A percentile compares a stretch with the other conserved stretches of the same genome.
Evolutionary conservation across 1,140 invertebrate genomes (phyloP).

Genomic region (Mizuhopecten yessoensis): DNA sequence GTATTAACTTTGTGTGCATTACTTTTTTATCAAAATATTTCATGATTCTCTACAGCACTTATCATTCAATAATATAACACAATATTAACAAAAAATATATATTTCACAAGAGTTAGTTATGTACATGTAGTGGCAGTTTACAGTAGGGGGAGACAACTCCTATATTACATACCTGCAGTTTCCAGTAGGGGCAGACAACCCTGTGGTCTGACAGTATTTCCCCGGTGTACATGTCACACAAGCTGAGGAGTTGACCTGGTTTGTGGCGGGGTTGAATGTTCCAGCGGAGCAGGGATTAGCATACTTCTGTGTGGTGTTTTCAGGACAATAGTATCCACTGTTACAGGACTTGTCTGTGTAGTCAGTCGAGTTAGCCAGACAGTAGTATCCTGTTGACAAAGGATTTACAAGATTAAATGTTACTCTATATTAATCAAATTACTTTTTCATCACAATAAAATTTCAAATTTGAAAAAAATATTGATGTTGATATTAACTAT

Average conservation of each 20-base stretch:
- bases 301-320: slow-evolving; percentile 67
- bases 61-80: too few relatives aligned
- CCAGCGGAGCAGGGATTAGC: slow-evolving; percentile 74
- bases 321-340: slow-evolving; percentile 79
- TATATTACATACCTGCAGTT: slow-evolving; percentile 75
- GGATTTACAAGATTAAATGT: too few relatives aligned
- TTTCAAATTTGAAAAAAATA: too few relatives aligned
- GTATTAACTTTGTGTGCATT: too few relatives aligned
- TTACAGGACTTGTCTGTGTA: slow-evolving; percentile 77
- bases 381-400: slow-evolving; percentile 78
- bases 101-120: too few relatives aligned
- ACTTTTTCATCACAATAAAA: too few relatives aligned
- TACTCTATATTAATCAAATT: too few relatives aligned
- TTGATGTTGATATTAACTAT: too few relatives aligned
- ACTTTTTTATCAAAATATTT: too few relatives aligned
- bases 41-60: too few relatives aligned
- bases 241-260: slow-evolving; percentile 69
- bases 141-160: background rate
- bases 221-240: slow-evolving; percentile 78
- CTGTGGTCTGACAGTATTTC: slow-evolving; percentile 75
- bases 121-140: too few relatives aligned
- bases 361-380: slow-evolving; percentile 76
- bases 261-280: slow-evolving; percentile 74
- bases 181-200: slow-evolving; percentile 71
- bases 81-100: too few relatives aligned